Percentiles rank a stretch among this genome's conserved stretches.
These are phyloP conservation scores for Falcaria lacertinaria DNA, from an alignment of 2,888 invertebrate genomes.

Conservation along the genomic window DNA sequence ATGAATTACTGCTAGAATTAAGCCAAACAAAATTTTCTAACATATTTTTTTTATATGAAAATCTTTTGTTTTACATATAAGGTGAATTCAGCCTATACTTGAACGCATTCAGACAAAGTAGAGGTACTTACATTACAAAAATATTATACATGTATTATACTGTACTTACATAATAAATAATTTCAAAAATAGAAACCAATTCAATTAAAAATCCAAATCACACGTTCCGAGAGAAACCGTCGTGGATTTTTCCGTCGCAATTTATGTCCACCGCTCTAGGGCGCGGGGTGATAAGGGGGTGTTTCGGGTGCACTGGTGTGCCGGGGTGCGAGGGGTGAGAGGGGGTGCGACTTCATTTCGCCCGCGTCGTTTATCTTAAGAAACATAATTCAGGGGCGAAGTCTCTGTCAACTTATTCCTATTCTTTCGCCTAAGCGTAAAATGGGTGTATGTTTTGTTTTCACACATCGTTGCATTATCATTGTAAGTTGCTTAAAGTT, in stretches of 20 bases:
- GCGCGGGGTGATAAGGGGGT: constrained; percentile 32
- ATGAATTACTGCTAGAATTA: too few relatives aligned
- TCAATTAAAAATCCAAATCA: constrained; percentile 78
- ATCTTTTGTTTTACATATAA: too few relatives aligned
- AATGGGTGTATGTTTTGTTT: constrained; percentile 68
- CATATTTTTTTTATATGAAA: too few relatives aligned
- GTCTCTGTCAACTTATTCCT: constrained; percentile 81
- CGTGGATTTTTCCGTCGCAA: constrained; percentile 77
- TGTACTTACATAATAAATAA: constrained; percentile 11
- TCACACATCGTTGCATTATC: constrained; percentile 26
- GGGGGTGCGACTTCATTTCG: constrained; percentile 85
- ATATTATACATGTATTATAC: too few relatives aligned
- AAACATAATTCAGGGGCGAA: constrained; percentile 82
- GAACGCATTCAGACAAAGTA: too few relatives aligned
- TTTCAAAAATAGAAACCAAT: constrained; percentile 45
- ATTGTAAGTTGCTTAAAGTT: too few relatives aligned
- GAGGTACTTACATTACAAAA: too few relatives aligned
- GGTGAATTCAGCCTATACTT: too few relatives aligned
- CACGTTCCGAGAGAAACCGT: constrained; percentile 70
- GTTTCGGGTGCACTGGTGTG: constrained; percentile 17
- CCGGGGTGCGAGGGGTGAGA: constrained; percentile 30
- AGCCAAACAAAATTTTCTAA: too few relatives aligned
- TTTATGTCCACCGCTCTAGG: constrained; percentile 68
- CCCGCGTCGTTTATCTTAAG: constrained; percentile 85
- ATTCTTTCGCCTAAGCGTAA: constrained; percentile 78